Evolutionary conservation across 2,888 invertebrate species (phyloP).

Genomic region (Pelosia muscerda): DNA sequence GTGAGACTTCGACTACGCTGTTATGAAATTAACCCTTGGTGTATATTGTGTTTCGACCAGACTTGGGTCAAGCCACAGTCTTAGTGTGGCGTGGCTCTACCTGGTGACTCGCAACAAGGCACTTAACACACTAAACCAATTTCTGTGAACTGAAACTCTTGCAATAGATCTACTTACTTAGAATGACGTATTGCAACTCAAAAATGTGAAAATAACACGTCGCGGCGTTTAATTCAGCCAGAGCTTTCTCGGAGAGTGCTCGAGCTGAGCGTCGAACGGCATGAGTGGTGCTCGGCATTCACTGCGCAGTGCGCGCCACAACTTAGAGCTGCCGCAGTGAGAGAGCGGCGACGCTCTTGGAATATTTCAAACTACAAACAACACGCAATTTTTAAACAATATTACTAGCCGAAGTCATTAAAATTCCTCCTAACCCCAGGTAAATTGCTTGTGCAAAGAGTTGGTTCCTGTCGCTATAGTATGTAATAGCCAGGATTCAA

Average conservation of each 20-base stretch:
- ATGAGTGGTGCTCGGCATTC: constrained; percentile 9
- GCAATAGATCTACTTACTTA: not conserved
- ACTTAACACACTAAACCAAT: not conserved
- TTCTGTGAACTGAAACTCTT: not conserved
- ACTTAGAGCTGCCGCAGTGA: not conserved
- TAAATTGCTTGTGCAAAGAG: too few relatives aligned
- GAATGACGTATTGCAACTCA: not conserved
- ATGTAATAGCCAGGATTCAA: too few relatives aligned
- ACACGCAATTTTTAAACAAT: too few relatives aligned
- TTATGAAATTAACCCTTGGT: too few relatives aligned
- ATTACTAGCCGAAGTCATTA: too few relatives aligned
- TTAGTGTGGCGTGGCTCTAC: not conserved
- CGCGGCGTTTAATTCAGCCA: not conserved
- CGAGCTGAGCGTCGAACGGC: not conserved
- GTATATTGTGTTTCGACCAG: too few relatives aligned
- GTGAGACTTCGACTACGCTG: too few relatives aligned
- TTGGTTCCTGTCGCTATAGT: too few relatives aligned
- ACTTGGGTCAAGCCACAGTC: too few relatives aligned
- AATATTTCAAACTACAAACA: not conserved
- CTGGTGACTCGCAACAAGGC: too few relatives aligned
- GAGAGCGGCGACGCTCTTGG: not conserved
- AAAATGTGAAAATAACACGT: constrained; percentile 1
- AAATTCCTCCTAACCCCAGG: too few relatives aligned
- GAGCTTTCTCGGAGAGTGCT: constrained; percentile 6
- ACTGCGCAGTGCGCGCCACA: constrained; percentile 8